Conservation (phyloP, 2,113 vertebrate genomes). For the Tragelaphus scriptus region DNA sequence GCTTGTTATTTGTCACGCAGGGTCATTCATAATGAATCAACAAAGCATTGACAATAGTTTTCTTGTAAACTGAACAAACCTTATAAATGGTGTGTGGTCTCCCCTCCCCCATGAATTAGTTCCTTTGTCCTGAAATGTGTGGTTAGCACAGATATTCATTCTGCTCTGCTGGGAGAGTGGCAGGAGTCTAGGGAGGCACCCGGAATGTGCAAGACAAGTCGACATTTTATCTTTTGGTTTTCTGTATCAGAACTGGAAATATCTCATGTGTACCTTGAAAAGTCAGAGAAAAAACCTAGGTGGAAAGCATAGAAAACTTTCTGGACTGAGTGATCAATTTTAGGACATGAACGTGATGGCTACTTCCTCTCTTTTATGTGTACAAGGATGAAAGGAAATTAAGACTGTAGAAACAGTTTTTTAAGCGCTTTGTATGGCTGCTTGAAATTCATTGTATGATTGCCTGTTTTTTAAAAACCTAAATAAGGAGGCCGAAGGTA, state of each 20-base stretch:
- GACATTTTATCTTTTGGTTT: constrained; percentile 68
- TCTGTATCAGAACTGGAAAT: constrained; percentile 52
- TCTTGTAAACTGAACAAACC: constrained; percentile 75
- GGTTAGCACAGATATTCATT: constrained; percentile 77
- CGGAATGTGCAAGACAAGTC: constrained; percentile 65
- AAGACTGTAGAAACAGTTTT: constrained; percentile 47
- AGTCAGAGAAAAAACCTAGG: neutral
- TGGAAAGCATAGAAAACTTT: constrained; percentile 51
- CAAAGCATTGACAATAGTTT: constrained; percentile 77
- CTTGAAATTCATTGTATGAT: constrained; percentile 63
- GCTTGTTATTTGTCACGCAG: constrained; percentile 67
- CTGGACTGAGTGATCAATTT: constrained; percentile 33
- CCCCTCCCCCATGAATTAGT: constrained; percentile 74
- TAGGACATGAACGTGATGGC: neutral
- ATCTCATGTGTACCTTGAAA: neutral
- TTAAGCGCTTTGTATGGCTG: constrained; percentile 30
- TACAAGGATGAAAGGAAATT: constrained; percentile 34
- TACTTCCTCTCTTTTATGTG: constrained; percentile 27
- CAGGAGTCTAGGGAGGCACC: constrained; percentile 62
- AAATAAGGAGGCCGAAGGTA: constrained; percentile 62
- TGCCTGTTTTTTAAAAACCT: constrained; percentile 73
- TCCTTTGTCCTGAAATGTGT: constrained; percentile 79
- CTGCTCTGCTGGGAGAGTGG: constrained; percentile 67
- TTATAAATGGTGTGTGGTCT: constrained; percentile 75
- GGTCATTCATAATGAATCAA: constrained; percentile 77